Base-by-base conservation (phyloP, 2,888 invertebrate species). In the Hydriomena furcata region DNA sequence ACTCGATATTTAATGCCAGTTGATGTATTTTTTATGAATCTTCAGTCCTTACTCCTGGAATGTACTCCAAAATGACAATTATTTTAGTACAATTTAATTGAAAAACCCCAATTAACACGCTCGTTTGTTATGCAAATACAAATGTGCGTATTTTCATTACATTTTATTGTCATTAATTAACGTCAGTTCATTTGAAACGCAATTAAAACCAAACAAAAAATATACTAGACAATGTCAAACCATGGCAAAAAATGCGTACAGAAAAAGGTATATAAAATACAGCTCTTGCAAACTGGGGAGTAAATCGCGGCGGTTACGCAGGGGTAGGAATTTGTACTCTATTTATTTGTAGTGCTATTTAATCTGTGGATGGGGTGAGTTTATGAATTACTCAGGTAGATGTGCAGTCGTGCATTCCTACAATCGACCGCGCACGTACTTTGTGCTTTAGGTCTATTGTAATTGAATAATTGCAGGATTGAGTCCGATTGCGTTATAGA, bases 321-420 rank as follows among this genome's bases (percentile, higher is more conserved):
- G 40, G 52, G 43, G 41, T 30, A 42, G 43, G 30, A 32, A 34
- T 47, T 21, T 17, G 35, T 51, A 41, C 40, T 45, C 24, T 42
- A 42, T 49, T 42, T 32, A 21, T 35, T 27, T 24, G 45, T 34
- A 45, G 44, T 45, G 43, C 34, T 17, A 17, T 25, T 21, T 52
- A 42, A 37, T 46, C 52, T 32, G 46, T 28, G 43, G 57, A 48
- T 48, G 35, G 60, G 60, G 55, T 55, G 57, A 42, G 36, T 50
- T 46, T 53, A 55, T 60, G 60, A 55, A 60, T 58, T 52, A 55
- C 49, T 46, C 52, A 60, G 56, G 54, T 56, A 56, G 52, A 52
- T 23, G 43, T 52, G 48, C 49, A 53, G 36, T 28, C 40, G 47
- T 37, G 52, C 52, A 42, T 49, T 49, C 36, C 36, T 42, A 10